These are phyloP conservation scores for Melinaea marsaeus DNA, from an alignment of 2,888 invertebrate species.

Conservation along the genomic window DNA sequence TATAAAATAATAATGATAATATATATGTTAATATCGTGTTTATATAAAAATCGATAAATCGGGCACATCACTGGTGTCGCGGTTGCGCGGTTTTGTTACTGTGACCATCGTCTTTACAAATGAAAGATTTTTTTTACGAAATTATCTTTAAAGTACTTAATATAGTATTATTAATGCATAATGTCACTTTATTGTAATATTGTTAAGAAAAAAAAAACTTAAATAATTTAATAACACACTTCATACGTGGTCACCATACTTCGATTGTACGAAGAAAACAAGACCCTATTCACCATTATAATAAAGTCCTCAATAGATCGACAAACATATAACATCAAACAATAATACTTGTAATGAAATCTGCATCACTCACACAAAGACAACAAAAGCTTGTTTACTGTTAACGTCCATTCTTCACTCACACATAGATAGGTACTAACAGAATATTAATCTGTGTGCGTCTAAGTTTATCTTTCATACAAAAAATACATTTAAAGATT, in stretches of 20 bases:
- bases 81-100: slow-evolving; percentile 13
- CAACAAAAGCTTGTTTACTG: slow-evolving; percentile 3
- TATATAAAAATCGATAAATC: slow-evolving; percentile 18
- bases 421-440: background rate
- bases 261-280: background rate
- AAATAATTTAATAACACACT: background rate
- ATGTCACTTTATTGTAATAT: too few relatives aligned
- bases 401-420: slow-evolving; percentile 4
- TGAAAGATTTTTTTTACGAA: background rate
- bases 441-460: background rate
- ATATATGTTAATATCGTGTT: background rate
- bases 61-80: slow-evolving; percentile 17
- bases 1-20: too few relatives aligned
- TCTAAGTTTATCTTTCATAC: background rate
- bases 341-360: slow-evolving; percentile 4
- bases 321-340: background rate
- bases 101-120: slow-evolving; percentile 12
- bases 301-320: background rate
- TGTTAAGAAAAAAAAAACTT: background rate
- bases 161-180: too few relatives aligned
- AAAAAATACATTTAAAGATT: background rate
- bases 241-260: background rate
- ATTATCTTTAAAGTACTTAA: background rate
- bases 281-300: background rate
- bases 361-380: slow-evolving; percentile 3